These are phyloP conservation scores for Drosophila gaucha DNA, from an alignment of 2,888 invertebrate genomes.

Conservation along the genomic window DNA sequence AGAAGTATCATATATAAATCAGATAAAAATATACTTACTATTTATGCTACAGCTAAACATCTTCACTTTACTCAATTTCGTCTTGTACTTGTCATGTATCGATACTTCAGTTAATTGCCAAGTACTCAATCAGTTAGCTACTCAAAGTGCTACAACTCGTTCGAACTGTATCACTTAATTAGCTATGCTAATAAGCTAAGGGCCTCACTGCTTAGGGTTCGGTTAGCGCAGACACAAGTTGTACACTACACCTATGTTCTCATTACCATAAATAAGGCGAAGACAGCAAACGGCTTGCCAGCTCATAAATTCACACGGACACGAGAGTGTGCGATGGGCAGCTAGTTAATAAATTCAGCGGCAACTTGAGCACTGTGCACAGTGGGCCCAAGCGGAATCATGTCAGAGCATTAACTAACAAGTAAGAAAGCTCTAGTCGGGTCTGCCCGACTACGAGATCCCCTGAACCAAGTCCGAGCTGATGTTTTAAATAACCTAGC, in stretches of 20 bases:
- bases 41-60: not conserved
- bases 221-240: constrained; percentile 7
- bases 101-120: constrained; percentile 20
- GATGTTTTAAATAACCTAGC: too few relatives aligned
- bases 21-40: not conserved
- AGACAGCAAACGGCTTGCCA: constrained; percentile 39
- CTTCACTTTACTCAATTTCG: not conserved
- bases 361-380: constrained; percentile 38
- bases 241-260: constrained; percentile 14
- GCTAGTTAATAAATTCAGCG: constrained; percentile 70
- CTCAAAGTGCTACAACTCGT: constrained; percentile 28
- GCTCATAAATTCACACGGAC: constrained; percentile 65
- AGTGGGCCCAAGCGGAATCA: constrained; percentile 53
- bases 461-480: too few relatives aligned
- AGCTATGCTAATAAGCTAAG: constrained; percentile 66
- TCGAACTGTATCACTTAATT: constrained; percentile 68
- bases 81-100: constrained; percentile 12
- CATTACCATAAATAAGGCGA: constrained; percentile 69
- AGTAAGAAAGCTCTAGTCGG: too few relatives aligned
- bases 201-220: not conserved
- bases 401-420: constrained; percentile 54
- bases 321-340: constrained; percentile 41
- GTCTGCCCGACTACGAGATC: too few relatives aligned
- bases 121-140: constrained; percentile 21
- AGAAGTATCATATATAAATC: too few relatives aligned